These are phyloP conservation scores for Cosmia trapezina DNA, from an alignment of 2,888 invertebrate species.

Conservation along the genomic window DNA sequence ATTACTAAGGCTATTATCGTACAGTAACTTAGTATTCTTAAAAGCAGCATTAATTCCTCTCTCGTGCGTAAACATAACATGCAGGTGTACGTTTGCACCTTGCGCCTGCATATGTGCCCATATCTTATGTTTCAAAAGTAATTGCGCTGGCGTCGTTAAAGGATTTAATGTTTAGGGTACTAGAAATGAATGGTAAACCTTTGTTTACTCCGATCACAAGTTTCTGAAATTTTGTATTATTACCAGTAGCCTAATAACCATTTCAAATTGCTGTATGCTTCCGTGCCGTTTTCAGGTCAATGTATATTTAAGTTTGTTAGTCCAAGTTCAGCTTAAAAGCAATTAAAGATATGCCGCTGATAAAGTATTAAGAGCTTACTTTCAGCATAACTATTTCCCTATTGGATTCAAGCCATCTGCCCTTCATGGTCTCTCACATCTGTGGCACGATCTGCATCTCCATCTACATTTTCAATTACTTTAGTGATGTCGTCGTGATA, in stretches of 20 bases:
- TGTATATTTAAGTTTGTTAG: background rate
- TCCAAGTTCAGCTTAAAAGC: background rate
- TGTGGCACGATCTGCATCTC: background rate
- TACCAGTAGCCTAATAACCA: background rate
- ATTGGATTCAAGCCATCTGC: background rate
- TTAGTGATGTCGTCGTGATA: background rate
- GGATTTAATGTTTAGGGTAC: slow-evolving; percentile 22
- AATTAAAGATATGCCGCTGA: background rate
- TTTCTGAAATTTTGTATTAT: slow-evolving; percentile 1
- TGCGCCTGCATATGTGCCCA: slow-evolving; percentile 54
- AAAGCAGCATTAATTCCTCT: slow-evolving; percentile 48
- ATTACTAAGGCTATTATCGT: slow-evolving; percentile 39
- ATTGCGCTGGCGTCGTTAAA: slow-evolving; percentile 51
- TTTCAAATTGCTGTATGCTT: background rate
- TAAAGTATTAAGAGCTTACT: background rate
- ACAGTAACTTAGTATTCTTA: slow-evolving; percentile 56
- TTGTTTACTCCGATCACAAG: slow-evolving; percentile 19
- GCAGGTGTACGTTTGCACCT: slow-evolving; percentile 63
- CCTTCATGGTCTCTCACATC: background rate
- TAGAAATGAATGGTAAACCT: slow-evolving; percentile 33
- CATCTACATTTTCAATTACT: background rate
- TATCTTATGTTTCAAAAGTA: slow-evolving; percentile 54
- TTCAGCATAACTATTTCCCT: background rate
- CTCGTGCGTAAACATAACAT: slow-evolving; percentile 51
- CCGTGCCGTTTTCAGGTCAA: background rate